Base-by-base conservation (phyloP, 2,888 invertebrate genomes). In the Petrolisthes cinctipes region DNA sequence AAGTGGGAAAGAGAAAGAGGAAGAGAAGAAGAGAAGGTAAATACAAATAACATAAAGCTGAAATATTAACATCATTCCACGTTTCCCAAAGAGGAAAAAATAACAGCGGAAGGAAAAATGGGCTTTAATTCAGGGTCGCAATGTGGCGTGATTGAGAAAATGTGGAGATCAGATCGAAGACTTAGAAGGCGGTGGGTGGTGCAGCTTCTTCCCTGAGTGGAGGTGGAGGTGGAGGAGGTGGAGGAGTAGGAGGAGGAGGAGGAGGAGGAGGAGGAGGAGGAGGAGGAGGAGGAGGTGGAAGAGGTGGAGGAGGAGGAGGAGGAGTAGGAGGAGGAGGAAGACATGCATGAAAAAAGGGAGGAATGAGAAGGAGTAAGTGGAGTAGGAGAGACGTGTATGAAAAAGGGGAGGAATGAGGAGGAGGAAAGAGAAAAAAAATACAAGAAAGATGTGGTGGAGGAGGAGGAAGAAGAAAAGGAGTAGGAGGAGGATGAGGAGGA, bases 41-140 rank as follows among this genome's bases (percentile, higher is more conserved):
- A 54, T 23, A 82, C 66, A 82, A 82, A 86, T 82, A 75, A 66
- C 76, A 82, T 86, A 61, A 82, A 82, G 53, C 82, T 23, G 53
- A 86, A 85, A 80, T 85, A 85, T 80, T 71, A 80, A 56, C 71
- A 79, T 71, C 80, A 85, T 80, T 80, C 56, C 71, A 54, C 54
- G 80, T 85, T 85, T 80, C 71, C 80, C 80, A 56, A 51, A 5
- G 66, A 76, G 37, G 61, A 56, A 80, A 56, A 81, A 85, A 80
- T 80, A 56, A 81, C 51, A 73, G 81, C 68, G 73, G 57, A 86
- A 76, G 81, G 79, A 5, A 80, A 85, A 68, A 86, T 86, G 82
- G 76, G 75, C 82, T 61, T 54, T 86, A 57, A 75, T 61, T 84
- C 83, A 71, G 83, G 73, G 83, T 75, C 23, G 73, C 83, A 83